phyloP scores from a whole-genome alignment of 1,140 invertebrate genomes.

The Drosophila obscura region DNA sequence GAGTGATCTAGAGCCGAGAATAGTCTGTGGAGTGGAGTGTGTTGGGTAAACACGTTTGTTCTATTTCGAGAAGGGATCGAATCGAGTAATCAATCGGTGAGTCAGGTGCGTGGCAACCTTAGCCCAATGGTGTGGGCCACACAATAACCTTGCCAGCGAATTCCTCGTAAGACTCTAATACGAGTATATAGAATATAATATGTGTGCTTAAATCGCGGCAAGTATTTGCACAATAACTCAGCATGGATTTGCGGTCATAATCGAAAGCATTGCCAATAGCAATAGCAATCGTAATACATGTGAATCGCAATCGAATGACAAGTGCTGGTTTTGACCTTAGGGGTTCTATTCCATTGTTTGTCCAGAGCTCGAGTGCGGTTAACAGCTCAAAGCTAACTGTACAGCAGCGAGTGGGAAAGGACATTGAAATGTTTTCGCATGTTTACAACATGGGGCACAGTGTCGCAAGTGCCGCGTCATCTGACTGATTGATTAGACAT shows the following conservation, averaged over 20 bases:
- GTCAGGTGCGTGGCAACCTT: conserved; percentile 19
- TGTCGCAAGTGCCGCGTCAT: conserved; percentile 47
- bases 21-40: background rate
- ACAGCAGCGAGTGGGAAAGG: conserved; percentile 57
- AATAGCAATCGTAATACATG: conserved; percentile 31
- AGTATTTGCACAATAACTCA: conserved; percentile 68
- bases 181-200: conserved; percentile 1
- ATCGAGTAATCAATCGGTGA: conserved; percentile 26
- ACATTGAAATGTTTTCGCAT: conserved; percentile 74
- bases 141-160: conserved; percentile 38
- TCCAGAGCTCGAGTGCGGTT: conserved; percentile 28
- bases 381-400: conserved; percentile 54
- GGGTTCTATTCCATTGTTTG: conserved; percentile 39
- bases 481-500: conserved; percentile 71
- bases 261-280: conserved; percentile 22
- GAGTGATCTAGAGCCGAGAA: conserved; percentile 13
- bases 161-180: conserved; percentile 28
- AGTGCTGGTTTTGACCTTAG: conserved; percentile 69
- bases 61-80: conserved; percentile 29
- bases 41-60: conserved; percentile 7
- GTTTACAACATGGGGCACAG: conserved; percentile 41
- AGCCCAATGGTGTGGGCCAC: conserved; percentile 16
- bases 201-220: conserved; percentile 47
- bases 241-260: conserved; percentile 59
- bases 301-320: conserved; percentile 53